Evolutionary conservation across 2,888 invertebrate genomes (phyloP), one percentile per base, ranked within the genome.

Genomic region (Caenorhabditis auriculariae): DNA sequence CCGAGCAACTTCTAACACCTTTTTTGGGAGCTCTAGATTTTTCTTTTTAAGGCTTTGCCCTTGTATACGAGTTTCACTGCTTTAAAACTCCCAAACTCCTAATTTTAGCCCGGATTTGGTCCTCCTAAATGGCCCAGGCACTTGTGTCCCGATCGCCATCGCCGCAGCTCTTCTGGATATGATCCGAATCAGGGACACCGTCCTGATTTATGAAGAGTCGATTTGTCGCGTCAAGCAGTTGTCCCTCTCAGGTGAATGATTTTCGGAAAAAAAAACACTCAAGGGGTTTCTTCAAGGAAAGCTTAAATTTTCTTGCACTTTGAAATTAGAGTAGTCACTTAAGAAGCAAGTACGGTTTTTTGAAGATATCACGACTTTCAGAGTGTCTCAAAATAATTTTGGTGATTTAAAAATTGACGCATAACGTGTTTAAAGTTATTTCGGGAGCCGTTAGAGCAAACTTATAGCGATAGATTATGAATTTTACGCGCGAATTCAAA

Each of bases 61-160:
- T n/a, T n/a, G n/a, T n/a, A n/a, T n/a, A n/a, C 26, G 23, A 45
- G 9, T 24, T 24, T 26, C 24, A n/a, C n/a, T 9, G 19, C 2
- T 23, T 24, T 29, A 46, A 17, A 21, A 29, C 32, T 29, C n/a
- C 29, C 19, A 49, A 41, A 54, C 29, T 12, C n/a, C 47, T 26
- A 12, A 29, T 61, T 76, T 50, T 56, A 80, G 86, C 66, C 94
- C 95, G 1, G 88, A 91, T 46, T 76, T 85, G 70, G 87, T 96
- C 70, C 84, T 96, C 27, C 91, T 92, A 82, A 98, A 96, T 85
- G 96, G 98, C 0, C 96, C 96, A 41, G 95, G 95, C 6, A 95
- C 93, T 5, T 95, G 96, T 83, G 87, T 98, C 59, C 96, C 96
- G 3, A 85, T 94, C 53, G 93, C 93, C 84, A 73, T 89, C 52